phyloP scores from a whole-genome alignment of 2,797 vertebrate species.

The Rhinatrema bivittatum region DNA sequence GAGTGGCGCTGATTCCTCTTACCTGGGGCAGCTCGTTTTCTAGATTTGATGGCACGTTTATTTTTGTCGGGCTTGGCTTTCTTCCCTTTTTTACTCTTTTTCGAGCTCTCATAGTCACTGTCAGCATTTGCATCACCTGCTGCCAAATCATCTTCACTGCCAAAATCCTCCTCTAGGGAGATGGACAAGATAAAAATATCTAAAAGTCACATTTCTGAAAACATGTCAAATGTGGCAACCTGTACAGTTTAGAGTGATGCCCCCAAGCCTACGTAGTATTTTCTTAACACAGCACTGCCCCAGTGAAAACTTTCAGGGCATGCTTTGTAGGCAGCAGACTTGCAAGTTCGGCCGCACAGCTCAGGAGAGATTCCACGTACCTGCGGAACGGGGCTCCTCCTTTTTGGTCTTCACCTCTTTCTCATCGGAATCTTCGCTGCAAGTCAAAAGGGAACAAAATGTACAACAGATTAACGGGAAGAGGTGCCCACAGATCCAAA shows the following conservation, averaged over 20 bases:
- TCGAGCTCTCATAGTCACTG: conserved; percentile 68
- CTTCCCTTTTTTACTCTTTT: conserved; percentile 78
- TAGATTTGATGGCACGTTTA: conserved; percentile 68
- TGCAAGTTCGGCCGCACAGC: too few relatives aligned
- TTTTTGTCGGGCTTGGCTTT: conserved; percentile 73
- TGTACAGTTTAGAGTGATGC: too few relatives aligned
- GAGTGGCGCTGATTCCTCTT: too few relatives aligned
- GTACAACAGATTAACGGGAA: not conserved
- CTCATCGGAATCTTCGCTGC: conserved; percentile 92
- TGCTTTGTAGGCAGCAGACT: too few relatives aligned
- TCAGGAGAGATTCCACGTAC: too few relatives aligned
- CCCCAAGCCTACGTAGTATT: not conserved
- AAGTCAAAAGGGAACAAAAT: conserved; percentile 7
- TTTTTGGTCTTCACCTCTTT: conserved; percentile 91
- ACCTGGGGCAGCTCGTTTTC: conserved; percentile 73
- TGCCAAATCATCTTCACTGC: conserved; percentile 77
- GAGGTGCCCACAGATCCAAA: too few relatives aligned
- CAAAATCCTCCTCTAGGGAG: conserved; percentile 69
- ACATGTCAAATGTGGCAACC: too few relatives aligned
- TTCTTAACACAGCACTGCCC: not conserved
- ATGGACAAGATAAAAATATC: not conserved
- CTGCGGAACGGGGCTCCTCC: conserved; percentile 83
- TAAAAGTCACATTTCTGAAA: too few relatives aligned
- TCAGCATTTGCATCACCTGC: conserved; percentile 77
- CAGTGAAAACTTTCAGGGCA: too few relatives aligned